These are phyloP conservation scores for Platycnemis pennipes DNA, from an alignment of 2,888 invertebrate genomes.

Conservation along the genomic window DNA sequence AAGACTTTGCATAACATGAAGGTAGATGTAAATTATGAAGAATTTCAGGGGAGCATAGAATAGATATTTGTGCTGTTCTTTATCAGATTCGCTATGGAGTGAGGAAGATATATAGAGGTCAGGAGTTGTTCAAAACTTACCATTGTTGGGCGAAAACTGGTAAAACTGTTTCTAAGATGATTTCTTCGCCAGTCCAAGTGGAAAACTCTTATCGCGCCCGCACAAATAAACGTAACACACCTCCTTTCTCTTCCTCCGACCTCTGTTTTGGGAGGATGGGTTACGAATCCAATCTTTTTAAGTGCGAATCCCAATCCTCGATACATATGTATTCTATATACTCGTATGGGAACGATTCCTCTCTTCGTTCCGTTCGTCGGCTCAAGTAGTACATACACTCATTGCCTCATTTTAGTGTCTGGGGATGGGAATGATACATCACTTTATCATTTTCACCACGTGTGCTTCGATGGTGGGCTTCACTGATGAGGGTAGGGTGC, in stretches of 20 bases:
- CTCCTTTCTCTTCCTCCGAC: neutral
- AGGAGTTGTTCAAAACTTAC: too few species aligned
- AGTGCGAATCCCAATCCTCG: neutral
- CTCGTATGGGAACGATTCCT: neutral
- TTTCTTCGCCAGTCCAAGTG: constrained; percentile 10
- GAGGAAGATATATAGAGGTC: too few species aligned
- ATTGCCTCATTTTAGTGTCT: too few species aligned
- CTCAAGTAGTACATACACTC: too few species aligned
- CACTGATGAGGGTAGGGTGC: neutral
- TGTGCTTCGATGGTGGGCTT: neutral
- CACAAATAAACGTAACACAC: neutral
- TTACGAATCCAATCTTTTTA: constrained; percentile 17
- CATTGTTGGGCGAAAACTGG: too few species aligned
- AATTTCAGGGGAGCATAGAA: too few species aligned
- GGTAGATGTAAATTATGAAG: too few species aligned
- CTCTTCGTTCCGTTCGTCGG: too few species aligned
- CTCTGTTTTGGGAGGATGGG: neutral
- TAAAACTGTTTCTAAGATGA: too few species aligned
- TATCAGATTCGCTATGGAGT: too few species aligned
- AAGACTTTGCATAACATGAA: too few species aligned
- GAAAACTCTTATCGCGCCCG: constrained; percentile 38
- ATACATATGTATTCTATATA: neutral
- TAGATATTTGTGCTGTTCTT: too few species aligned
- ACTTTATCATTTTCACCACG: neutral
- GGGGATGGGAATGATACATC: neutral